Percentiles rank a stretch among this genome's conserved stretches.
Evolutionary conservation across 2,797 vertebrate genomes (phyloP).

Genomic region (Schizothorax lantsangensis): DNA sequence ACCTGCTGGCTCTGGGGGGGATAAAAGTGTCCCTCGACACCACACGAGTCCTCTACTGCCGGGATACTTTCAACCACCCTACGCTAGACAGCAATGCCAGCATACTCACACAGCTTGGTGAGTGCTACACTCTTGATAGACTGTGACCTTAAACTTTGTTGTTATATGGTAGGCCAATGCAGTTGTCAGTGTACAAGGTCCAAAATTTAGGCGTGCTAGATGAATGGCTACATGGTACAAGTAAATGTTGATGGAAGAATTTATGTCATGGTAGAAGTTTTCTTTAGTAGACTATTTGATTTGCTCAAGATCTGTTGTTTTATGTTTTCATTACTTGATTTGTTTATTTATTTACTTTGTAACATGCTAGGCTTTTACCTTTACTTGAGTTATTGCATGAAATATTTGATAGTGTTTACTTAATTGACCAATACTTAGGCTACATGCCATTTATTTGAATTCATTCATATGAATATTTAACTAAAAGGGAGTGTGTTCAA

Average conservation of each 20-base stretch:
- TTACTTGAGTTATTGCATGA: too few relatives aligned
- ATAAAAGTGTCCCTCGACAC: constrained; percentile 66
- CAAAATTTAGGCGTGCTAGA: not conserved
- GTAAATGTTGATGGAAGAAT: not conserved
- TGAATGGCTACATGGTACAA: not conserved
- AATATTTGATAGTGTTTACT: not conserved
- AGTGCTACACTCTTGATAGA: constrained; percentile 56
- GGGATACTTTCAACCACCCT: constrained; percentile 83
- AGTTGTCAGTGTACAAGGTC: not conserved
- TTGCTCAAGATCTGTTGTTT: not conserved
- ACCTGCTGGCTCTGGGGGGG: constrained; percentile 80
- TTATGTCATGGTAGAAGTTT: not conserved
- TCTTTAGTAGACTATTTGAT: not conserved
- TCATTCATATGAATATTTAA: not conserved
- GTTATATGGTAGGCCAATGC: not conserved
- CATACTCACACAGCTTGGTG: constrained; percentile 81
- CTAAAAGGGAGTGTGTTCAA: not conserved
- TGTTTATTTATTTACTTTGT: not conserved
- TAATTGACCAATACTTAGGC: not conserved
- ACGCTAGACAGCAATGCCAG: constrained; percentile 75
- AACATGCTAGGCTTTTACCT: not conserved
- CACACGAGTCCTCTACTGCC: constrained; percentile 80
- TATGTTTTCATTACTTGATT: not conserved
- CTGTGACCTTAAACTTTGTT: not conserved
- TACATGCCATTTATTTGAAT: not conserved